These are phyloP conservation scores for Proctacanthus coquilletti DNA, from an alignment of 1,140 invertebrate species.

Conservation along the genomic window DNA sequence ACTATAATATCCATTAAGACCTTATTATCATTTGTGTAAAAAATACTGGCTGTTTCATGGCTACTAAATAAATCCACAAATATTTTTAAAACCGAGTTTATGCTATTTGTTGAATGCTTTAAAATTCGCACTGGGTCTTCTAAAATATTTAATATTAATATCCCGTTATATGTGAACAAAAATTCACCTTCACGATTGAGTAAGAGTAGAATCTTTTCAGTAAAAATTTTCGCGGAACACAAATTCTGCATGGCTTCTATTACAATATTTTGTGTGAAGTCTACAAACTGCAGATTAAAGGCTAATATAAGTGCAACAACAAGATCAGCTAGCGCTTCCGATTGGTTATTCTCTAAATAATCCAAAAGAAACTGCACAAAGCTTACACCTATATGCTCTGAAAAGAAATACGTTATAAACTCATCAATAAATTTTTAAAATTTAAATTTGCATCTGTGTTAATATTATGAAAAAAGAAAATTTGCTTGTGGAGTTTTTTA, in stretches of 20 bases:
- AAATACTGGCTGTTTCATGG: conserved; percentile 58
- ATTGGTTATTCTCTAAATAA: conserved; percentile 62
- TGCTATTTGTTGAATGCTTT: conserved; percentile 58
- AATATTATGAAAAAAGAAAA: too few species aligned
- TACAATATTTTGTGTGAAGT: conserved; percentile 52
- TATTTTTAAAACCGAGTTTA: conserved; percentile 77
- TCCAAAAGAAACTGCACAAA: conserved; percentile 68
- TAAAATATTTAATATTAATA: conserved; percentile 23
- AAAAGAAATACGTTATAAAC: conserved; percentile 22
- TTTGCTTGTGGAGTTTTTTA: too few species aligned
- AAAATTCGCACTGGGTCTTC: conserved; percentile 77
- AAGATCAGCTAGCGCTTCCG: conserved; percentile 65
- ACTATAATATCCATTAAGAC: conserved; percentile 85
- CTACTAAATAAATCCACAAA: conserved; percentile 69
- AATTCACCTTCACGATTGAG: conserved; percentile 83
- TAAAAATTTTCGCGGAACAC: conserved; percentile 66
- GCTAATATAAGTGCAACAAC: conserved; percentile 72
- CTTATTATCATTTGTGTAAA: conserved; percentile 87
- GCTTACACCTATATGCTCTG: conserved; percentile 61
- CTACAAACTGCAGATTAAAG: conserved; percentile 73
- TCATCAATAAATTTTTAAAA: conserved; percentile 2
- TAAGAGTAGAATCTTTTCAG: conserved; percentile 72
- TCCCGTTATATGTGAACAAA: neutral
- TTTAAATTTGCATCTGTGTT: too few species aligned
- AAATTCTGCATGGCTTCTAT: conserved; percentile 54